Evolutionary conservation across 2,113 vertebrate species (phyloP).

Genomic region (Nipponia nippon): DNA sequence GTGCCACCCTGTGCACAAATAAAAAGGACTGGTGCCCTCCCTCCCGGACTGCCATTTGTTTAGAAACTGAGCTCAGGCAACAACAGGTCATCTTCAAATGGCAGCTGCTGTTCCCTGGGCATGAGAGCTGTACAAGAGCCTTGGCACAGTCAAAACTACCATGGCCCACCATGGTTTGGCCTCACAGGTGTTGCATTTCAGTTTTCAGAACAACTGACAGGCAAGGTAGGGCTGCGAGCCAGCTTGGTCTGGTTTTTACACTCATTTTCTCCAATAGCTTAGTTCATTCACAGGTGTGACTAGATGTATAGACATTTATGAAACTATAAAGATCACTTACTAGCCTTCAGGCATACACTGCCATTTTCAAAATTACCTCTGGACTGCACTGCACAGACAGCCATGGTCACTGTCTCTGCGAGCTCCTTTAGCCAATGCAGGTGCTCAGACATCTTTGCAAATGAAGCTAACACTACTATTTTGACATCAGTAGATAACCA

Average conservation of each 20-base stretch:
- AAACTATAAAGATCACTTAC: background rate
- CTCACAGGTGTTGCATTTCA: background rate
- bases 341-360: background rate
- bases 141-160: background rate
- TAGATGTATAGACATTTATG: background rate
- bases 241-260: background rate
- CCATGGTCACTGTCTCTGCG: background rate
- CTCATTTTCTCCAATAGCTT: background rate
- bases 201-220: background rate
- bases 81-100: background rate
- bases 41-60: background rate
- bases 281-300: background rate
- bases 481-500: background rate
- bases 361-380: background rate
- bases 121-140: background rate
- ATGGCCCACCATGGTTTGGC: background rate
- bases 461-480: background rate
- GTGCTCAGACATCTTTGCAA: background rate
- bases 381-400: background rate
- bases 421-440: background rate
- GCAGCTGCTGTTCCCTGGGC: background rate
- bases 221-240: background rate
- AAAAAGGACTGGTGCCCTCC: background rate
- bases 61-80: background rate
- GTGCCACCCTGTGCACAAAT: background rate